Conservation (phyloP, 2,113 vertebrate genomes). For the Herpetotheres cachinnans region DNA sequence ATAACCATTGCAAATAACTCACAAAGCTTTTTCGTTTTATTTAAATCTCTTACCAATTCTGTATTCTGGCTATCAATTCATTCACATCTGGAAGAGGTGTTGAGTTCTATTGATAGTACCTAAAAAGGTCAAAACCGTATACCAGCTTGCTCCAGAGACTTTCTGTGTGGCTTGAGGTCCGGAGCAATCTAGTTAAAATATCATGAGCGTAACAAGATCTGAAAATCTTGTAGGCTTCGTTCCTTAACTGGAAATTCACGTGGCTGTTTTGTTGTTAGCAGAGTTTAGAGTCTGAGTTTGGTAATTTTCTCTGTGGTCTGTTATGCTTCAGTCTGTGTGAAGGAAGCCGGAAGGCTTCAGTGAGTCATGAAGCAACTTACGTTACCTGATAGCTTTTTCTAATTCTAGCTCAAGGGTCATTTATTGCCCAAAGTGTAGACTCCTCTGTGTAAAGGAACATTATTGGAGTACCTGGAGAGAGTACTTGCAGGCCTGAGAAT, state of each 20-base stretch:
- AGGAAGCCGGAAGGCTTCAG: background rate
- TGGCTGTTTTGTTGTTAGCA: background rate
- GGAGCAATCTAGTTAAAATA: background rate
- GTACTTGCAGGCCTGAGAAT: background rate
- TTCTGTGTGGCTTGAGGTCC: background rate
- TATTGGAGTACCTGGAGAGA: background rate
- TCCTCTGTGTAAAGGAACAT: background rate
- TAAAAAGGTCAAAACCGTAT: background rate
- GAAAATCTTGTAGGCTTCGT: background rate
- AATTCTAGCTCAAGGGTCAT: background rate
- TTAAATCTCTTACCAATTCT: background rate
- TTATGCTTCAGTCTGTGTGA: background rate
- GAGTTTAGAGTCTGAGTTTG: background rate
- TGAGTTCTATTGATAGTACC: background rate
- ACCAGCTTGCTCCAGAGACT: background rate
- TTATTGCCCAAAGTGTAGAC: background rate
- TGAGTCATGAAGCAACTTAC: background rate
- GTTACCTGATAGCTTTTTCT: background rate
- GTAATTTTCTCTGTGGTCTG: background rate
- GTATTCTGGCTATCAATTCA: background rate
- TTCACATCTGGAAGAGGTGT: background rate
- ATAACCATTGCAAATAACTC: rapidly evolving
- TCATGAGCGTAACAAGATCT: background rate
- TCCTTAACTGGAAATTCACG: background rate
- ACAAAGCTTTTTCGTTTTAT: background rate